Evolutionary conservation across 2,888 invertebrate genomes (phyloP).

Genomic region (Tipula unca): DNA sequence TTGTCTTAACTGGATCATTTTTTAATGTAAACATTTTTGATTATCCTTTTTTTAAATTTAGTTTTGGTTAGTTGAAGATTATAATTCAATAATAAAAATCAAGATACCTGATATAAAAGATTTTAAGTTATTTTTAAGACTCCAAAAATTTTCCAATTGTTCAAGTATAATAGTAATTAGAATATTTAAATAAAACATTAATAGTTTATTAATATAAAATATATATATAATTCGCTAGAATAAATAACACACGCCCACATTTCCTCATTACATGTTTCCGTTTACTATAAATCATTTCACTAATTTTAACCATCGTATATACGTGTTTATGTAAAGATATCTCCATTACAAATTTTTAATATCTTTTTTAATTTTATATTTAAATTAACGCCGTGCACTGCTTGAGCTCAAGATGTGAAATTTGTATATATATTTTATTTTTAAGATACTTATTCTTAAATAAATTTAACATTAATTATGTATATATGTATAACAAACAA

Average conservation of each 20-base stretch:
- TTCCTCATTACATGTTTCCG: neutral
- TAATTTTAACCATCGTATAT: neutral
- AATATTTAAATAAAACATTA: too few relatives aligned
- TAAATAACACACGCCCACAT: neutral
- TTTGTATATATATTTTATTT: neutral
- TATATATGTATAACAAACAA: neutral
- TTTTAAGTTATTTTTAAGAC: too few relatives aligned
- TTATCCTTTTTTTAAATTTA: too few relatives aligned
- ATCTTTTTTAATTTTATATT: neutral
- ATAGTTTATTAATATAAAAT: too few relatives aligned
- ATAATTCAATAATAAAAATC: too few relatives aligned
- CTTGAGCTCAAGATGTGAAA: neutral
- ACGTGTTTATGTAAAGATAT: neutral
- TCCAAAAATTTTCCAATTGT: too few relatives aligned
- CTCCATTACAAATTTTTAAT: neutral
- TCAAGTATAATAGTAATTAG: too few relatives aligned
- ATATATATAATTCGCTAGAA: neutral
- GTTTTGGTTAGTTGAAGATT: too few relatives aligned
- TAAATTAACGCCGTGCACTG: constrained; percentile 8
- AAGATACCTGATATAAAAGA: too few relatives aligned
- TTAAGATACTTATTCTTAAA: neutral
- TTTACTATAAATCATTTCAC: neutral
- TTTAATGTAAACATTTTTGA: too few relatives aligned
- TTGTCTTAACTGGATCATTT: too few relatives aligned
- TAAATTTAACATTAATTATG: neutral